Conservation (phyloP, 2,888 invertebrate species). For the Drosophila infuscata region DNA sequence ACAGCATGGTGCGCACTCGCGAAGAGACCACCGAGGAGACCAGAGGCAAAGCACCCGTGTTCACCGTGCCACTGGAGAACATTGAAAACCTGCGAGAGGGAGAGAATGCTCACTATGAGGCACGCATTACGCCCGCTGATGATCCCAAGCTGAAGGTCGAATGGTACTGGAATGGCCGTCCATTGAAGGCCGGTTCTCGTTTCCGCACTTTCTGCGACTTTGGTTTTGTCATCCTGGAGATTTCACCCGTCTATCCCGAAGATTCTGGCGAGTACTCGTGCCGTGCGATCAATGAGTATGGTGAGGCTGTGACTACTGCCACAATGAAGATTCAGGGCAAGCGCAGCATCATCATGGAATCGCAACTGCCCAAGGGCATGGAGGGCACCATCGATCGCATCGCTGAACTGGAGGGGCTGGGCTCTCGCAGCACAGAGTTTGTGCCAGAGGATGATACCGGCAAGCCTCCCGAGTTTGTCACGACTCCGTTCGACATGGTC, state of each 20-base stretch:
- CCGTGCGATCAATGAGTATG: slow-evolving; percentile 94
- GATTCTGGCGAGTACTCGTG: slow-evolving; percentile 97
- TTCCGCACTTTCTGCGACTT: slow-evolving; percentile 99
- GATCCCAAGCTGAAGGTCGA: slow-evolving; percentile 96
- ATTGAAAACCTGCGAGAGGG: slow-evolving; percentile 95
- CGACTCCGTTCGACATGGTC: slow-evolving; percentile 93
- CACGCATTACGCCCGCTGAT: slow-evolving; percentile 94
- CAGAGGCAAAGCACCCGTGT: slow-evolving; percentile 94
- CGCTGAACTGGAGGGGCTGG: slow-evolving; percentile 95
- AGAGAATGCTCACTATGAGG: slow-evolving; percentile 96
- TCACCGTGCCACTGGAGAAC: slow-evolving; percentile 95
- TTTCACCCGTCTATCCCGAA: slow-evolving; percentile 98
- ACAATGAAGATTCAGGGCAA: slow-evolving; percentile 96
- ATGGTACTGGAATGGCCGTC: slow-evolving; percentile 98
- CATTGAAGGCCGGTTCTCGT: slow-evolving; percentile 94
- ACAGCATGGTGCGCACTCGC: slow-evolving; percentile 92
- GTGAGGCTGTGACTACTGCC: slow-evolving; percentile 95
- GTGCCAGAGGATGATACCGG: slow-evolving; percentile 93
- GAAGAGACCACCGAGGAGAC: slow-evolving; percentile 91
- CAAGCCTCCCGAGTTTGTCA: slow-evolving; percentile 95
- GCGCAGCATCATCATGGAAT: slow-evolving; percentile 95
- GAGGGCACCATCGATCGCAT: slow-evolving; percentile 97
- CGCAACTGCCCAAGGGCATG: slow-evolving; percentile 96
- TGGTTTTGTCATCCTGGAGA: slow-evolving; percentile 98
- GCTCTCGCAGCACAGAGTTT: slow-evolving; percentile 88